These are phyloP conservation scores for Odontesthes bonariensis DNA, from an alignment of 2,113 vertebrate genomes.

Conservation along the genomic window DNA sequence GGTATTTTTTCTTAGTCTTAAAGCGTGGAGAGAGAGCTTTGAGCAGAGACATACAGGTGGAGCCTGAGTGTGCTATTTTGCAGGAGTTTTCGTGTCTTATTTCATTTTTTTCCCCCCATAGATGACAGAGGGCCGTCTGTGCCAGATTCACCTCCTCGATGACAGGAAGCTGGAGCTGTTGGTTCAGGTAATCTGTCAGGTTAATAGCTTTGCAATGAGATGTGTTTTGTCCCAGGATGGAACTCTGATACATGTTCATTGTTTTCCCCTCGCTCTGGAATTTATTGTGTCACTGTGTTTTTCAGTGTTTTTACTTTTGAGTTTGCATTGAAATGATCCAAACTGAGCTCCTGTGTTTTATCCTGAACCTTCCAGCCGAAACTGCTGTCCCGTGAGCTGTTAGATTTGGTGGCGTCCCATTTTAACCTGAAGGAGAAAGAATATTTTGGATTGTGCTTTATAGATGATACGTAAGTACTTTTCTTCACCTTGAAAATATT, in stretches of 20 bases:
- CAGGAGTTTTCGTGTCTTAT: conserved; percentile 2
- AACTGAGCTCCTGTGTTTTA: not conserved
- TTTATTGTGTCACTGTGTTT: not conserved
- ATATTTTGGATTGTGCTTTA: conserved; percentile 95
- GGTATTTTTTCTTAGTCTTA: not conserved
- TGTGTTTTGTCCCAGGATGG: not conserved
- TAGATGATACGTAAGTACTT: conserved; percentile 91
- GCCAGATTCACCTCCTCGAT: conserved; percentile 94
- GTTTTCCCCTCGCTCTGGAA: not conserved
- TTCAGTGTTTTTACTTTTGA: conserved; percentile 1
- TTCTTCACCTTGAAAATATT: not conserved
- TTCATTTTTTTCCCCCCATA: conserved; percentile 73
- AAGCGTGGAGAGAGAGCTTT: not conserved
- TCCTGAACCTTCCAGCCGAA: conserved; percentile 87
- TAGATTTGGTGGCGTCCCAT: conserved; percentile 97
- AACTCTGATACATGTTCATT: too few relatives aligned
- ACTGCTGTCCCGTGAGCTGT: conserved; percentile 92
- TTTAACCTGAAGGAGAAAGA: conserved; percentile 99
- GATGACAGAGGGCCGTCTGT: conserved; percentile 97
- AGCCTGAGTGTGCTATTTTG: conserved; percentile 21
- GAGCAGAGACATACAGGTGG: not conserved
- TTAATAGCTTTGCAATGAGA: not conserved
- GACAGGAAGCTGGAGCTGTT: conserved; percentile 95
- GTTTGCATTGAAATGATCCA: not conserved
- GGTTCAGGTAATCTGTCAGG: conserved; percentile 88